These are phyloP conservation scores for Gallinago paraguaiae DNA, from an alignment of 2,113 vertebrate genomes.

Conservation along the genomic window DNA sequence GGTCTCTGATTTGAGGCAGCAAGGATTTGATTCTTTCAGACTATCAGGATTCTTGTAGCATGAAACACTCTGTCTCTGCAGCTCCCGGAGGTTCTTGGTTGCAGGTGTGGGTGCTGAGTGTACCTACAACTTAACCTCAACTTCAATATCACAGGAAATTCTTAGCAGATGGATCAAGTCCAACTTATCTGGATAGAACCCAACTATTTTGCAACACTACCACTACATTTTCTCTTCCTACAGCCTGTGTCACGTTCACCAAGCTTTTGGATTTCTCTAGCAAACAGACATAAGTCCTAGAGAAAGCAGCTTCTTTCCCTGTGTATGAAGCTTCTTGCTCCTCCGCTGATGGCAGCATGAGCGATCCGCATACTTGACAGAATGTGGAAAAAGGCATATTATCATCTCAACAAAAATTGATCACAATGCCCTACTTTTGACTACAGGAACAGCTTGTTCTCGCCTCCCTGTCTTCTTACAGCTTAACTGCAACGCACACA, in stretches of 20 bases:
- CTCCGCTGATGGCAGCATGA: background rate
- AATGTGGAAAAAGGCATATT: background rate
- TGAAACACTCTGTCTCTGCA: background rate
- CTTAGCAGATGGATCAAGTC: background rate
- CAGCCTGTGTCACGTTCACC: background rate
- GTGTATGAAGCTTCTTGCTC: fast-evolving
- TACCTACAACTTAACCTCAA: background rate
- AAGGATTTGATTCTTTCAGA: background rate
- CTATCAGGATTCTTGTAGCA: background rate
- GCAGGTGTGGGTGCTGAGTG: background rate
- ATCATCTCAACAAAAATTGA: background rate
- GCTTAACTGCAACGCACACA: background rate
- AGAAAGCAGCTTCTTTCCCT: background rate
- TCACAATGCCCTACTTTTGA: background rate
- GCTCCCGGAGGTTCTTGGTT: background rate
- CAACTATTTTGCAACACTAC: background rate
- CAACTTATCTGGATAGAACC: background rate
- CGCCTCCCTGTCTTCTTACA: background rate
- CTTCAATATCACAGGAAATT: background rate
- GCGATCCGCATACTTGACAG: background rate
- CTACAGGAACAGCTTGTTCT: background rate
- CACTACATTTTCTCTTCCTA: background rate
- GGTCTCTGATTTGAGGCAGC: background rate
- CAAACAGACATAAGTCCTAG: background rate
- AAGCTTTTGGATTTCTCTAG: background rate